Evolutionary conservation across 2,113 vertebrate species (phyloP).

Genomic region (Trochalopteron elliotii): DNA sequence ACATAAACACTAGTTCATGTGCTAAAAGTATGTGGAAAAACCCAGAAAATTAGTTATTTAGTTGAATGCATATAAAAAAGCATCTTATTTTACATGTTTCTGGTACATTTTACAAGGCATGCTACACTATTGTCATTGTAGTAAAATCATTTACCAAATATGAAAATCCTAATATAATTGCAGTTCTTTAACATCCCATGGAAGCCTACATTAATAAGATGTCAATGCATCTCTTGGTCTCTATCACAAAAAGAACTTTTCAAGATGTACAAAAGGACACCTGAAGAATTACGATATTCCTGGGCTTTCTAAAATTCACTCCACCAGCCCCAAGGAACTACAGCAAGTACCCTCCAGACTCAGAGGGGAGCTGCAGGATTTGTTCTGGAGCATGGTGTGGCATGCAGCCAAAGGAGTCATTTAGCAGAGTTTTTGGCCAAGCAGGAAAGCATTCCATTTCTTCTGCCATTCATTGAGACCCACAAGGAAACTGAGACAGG

Average conservation of each 20-base stretch:
- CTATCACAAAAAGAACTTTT: neutral
- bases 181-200: neutral
- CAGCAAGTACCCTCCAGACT: constrained; percentile 2
- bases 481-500: constrained; percentile 57
- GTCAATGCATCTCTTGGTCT: rapidly evolving
- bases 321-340: neutral
- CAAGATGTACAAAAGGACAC: neutral
- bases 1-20: neutral
- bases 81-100: neutral
- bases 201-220: neutral
- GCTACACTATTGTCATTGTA: neutral
- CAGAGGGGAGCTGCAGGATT: constrained; percentile 41
- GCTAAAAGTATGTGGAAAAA: neutral
- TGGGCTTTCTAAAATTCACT: neutral
- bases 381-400: neutral
- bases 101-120: neutral
- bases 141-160: neutral
- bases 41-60: neutral
- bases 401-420: neutral
- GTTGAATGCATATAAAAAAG: neutral
- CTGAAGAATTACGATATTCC: neutral
- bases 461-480: constrained; percentile 50
- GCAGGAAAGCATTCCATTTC: constrained; percentile 52
- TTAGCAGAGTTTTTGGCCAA: constrained; percentile 19
- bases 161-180: neutral